Evolutionary conservation across 2,888 invertebrate species (phyloP), one percentile per base, ranked within the genome.

Genomic region (Nomada hirtipes): DNA sequence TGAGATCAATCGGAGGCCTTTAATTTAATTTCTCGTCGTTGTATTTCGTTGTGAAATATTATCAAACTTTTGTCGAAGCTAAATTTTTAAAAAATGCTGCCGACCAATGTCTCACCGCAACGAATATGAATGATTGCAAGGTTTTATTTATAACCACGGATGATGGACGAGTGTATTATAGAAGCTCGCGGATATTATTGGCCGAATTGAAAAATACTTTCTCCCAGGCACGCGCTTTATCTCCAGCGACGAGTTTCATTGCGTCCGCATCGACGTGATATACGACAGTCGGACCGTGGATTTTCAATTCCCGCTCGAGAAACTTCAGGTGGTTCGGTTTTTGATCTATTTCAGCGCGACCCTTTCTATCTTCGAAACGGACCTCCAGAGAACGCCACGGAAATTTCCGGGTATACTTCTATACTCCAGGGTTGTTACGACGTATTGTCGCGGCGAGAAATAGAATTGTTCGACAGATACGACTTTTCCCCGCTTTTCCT

Each of bases 231-330:
- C 47, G 13, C 61, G 79, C 71, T 80, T 79, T 72, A 80, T 80
- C 79, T 57, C 44, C 61, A 9, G 23, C 44, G 20, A 67, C 67
- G 55, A 67, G 53, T 80, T 80, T 79, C 79, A 79, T 79, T 68
- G 71, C 44, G 55, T 63, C 57, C 36, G 55, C 67, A 57, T 52
- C 72, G 42, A 13, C 57, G 55, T 80, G 79, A 80, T 80, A 68
- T 79, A 80, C 72, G 79, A 72, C 79, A 67, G 67, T 72, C 67
- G n/a, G 50, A 68, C 79, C 57, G 70, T 50, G 63, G 67, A 80
- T 80, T 79, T 78, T 80, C 79, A 80, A 80, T 80, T 79, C 50
- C 79, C 72, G 72, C 63, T 57, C 44, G 71, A 65, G 50, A 26
- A 71, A 67, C 61, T 61, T 47, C 71, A 57, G 64, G 64, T 61